These are phyloP conservation scores for Otus sunia DNA, from an alignment of 2,113 vertebrate species.

Conservation along the genomic window DNA sequence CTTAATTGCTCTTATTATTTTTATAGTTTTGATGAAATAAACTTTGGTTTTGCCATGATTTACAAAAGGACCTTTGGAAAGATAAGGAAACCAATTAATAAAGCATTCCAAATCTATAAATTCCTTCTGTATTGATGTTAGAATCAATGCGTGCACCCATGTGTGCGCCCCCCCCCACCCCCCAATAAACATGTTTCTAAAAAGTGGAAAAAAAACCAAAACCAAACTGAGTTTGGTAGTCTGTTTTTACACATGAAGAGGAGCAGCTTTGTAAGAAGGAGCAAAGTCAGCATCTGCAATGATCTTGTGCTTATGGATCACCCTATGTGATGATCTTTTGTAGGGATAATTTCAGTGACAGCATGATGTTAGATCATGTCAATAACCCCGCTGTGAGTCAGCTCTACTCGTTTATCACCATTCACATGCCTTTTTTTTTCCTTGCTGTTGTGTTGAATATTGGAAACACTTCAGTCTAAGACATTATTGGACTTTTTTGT, in stretches of 20 bases:
- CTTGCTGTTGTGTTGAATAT: neutral
- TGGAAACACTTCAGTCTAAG: neutral
- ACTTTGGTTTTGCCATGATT: neutral
- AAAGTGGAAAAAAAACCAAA: neutral
- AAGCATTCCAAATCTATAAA: neutral
- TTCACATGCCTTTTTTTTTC: neutral
- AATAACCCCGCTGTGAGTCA: slow-evolving; percentile 5
- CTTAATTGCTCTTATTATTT: neutral
- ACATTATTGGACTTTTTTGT: neutral
- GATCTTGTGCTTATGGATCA: neutral
- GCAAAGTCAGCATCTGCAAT: neutral
- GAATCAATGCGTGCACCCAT: neutral
- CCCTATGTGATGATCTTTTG: neutral
- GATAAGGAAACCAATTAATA: neutral
- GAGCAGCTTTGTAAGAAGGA: neutral
- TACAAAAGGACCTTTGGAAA: neutral
- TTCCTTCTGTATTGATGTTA: neutral
- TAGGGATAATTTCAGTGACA: slow-evolving; percentile 10
- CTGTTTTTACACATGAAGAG: neutral
- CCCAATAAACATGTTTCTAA: neutral
- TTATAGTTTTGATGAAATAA: neutral
- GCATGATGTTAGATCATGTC: neutral
- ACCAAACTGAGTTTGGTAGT: neutral
- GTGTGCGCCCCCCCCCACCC: rapidly evolving
- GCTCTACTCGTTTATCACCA: neutral